Percentiles rank a stretch among this genome's conserved stretches.
Evolutionary conservation across 2,888 invertebrate genomes (phyloP).

Genomic region (Orthonevra nobilis): DNA sequence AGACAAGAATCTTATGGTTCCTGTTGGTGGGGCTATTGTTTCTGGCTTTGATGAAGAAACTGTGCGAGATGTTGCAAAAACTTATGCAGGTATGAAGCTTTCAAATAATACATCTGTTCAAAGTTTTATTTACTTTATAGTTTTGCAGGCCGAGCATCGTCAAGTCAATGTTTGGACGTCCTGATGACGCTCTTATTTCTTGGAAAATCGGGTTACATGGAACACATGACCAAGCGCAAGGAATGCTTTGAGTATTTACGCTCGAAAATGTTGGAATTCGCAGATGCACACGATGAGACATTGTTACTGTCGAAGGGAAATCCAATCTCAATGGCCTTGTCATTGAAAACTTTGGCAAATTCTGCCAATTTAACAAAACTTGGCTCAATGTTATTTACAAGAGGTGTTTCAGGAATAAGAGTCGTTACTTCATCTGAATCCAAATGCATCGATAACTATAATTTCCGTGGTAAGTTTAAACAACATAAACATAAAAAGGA

Average conservation of each 20-base stretch:
- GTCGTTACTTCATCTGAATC: slow-evolving; percentile 82
- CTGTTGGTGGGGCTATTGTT: slow-evolving; percentile 90
- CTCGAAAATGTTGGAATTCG: slow-evolving; percentile 82
- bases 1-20: slow-evolving; percentile 92
- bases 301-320: slow-evolving; percentile 84
- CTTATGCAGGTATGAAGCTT: slow-evolving; percentile 83
- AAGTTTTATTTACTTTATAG: no score
- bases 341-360: slow-evolving; percentile 78
- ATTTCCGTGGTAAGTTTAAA: slow-evolving; percentile 81
- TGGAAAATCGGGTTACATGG: slow-evolving; percentile 84
- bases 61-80: slow-evolving; percentile 84
- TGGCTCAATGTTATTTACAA: slow-evolving; percentile 87
- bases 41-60: slow-evolving; percentile 85
- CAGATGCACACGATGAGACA: slow-evolving; percentile 82
- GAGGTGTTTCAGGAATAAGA: slow-evolving; percentile 87
- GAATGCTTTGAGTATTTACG: slow-evolving; percentile 84
- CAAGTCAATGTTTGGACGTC: slow-evolving; percentile 86
- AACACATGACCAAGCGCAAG: slow-evolving; percentile 83
- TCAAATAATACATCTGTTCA: no score
- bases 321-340: slow-evolving; percentile 85
- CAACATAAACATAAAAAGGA: no score
- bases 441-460: slow-evolving; percentile 82
- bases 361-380: slow-evolving; percentile 81
- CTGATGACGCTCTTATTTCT: slow-evolving; percentile 88
- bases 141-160: slow-evolving; percentile 84